Evolutionary conservation across 2,113 vertebrate species (phyloP).

Genomic region (Chrysochloris asiatica): DNA sequence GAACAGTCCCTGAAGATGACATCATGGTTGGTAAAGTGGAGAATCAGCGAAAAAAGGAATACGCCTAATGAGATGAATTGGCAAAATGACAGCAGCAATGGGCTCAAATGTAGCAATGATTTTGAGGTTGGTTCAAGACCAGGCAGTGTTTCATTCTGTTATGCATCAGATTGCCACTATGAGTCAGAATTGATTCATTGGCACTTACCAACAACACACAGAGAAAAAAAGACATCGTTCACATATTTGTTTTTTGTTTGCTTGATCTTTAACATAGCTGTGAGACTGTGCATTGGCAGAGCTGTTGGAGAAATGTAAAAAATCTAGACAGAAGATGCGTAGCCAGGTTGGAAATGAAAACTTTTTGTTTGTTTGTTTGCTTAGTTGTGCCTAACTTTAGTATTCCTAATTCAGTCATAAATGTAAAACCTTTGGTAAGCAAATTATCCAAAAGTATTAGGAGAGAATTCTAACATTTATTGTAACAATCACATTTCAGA

Average conservation of each 20-base stretch:
- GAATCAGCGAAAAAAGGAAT: too few relatives aligned
- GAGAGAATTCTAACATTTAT: neutral
- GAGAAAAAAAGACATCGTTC: neutral
- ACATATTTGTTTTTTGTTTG: neutral
- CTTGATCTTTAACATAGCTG: neutral
- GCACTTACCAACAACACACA: too few relatives aligned
- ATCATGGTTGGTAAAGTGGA: too few relatives aligned
- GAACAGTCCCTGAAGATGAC: too few relatives aligned
- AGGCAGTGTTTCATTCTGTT: too few relatives aligned
- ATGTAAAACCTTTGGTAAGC: neutral
- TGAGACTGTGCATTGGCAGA: neutral
- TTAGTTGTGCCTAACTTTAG: neutral
- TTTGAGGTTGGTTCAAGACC: too few relatives aligned
- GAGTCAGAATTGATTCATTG: too few relatives aligned
- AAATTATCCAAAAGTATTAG: neutral
- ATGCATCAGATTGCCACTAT: too few relatives aligned
- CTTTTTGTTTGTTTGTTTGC: neutral
- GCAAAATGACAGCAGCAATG: too few relatives aligned
- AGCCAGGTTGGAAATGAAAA: neutral
- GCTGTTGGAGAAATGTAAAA: neutral
- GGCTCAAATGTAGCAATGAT: too few relatives aligned
- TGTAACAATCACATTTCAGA: constrained; percentile 17
- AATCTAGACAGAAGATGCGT: neutral
- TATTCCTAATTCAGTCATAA: neutral
- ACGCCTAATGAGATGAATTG: too few relatives aligned